Evolutionary conservation across 2,113 vertebrate species (phyloP), one percentile per base, ranked within the genome.

Genomic region (Otocyon megalotis): DNA sequence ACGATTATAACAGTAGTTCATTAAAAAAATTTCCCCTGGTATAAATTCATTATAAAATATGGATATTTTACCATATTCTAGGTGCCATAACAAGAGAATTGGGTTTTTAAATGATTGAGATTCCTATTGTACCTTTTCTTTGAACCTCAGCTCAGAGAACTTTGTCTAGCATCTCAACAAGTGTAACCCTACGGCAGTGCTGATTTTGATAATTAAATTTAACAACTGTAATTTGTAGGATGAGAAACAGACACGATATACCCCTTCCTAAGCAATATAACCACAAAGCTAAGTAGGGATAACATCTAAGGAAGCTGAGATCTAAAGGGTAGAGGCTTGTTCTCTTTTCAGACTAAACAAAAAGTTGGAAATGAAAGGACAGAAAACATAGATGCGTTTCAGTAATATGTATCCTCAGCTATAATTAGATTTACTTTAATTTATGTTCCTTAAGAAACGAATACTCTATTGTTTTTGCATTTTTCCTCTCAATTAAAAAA

Each of bases 381-480:
- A 95, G 69, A 88, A 92, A 74, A 94, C 72, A 82, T 76, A 88
- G 28, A 82, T 83, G 54, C 63, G 5, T 88, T 94, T 37, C 0
- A 4, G 71, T 97, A 95, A 93, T 48, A 26, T 95, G 86, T n/a
- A 90, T 96, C 90, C 91, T 94, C 43, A 26, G 87, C 43, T 35
- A 9, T 97, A 94, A 98, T 97, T 96, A 97, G 77, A 96, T 97
- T 96, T 89, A 71, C 94, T 98, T 97, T 74, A 93, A 94, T 96
- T 9, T 26, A 19, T 35, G 0, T 96, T 98, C 72, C 76, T 97
- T 97, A 84, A 94, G 92, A 97, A 98, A 97, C 35, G 97, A 97
- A 96, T 95, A 26, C 77, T 88, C 58, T 92, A 62, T 58, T 98
- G 86, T 86, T 92, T 97, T 92, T 88, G 22, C 65, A 95, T 71